Percentiles rank a stretch among this genome's conserved stretches.
These are phyloP conservation scores for Epizoanthus illoricatus DNA, from an alignment of 92 coral and sea anemone species.

Conservation along the genomic window DNA sequence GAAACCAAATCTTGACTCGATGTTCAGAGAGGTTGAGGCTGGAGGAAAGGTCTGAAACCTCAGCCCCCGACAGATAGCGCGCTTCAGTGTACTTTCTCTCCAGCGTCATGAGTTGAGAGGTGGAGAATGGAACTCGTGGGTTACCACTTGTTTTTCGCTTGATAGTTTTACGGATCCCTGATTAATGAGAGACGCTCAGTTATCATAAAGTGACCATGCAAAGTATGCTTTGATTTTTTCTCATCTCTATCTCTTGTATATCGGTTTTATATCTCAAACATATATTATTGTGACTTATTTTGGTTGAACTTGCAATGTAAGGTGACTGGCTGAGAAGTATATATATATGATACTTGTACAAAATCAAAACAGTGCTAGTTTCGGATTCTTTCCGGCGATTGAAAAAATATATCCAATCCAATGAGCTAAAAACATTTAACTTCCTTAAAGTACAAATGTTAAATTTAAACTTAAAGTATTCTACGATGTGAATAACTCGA, in stretches of 20 bases:
- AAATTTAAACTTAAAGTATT: too few species aligned
- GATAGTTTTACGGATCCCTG: conserved; percentile 50
- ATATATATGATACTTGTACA: too few species aligned
- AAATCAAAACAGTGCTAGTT: too few species aligned
- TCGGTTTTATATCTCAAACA: too few species aligned
- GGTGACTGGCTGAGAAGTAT: too few species aligned
- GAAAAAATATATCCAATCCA: too few species aligned
- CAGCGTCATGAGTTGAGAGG: conserved; percentile 78
- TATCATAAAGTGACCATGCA: not conserved
- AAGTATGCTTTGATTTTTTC: too few species aligned
- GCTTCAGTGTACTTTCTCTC: conserved; percentile 75
- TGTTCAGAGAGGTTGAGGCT: conserved; percentile 76
- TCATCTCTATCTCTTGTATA: too few species aligned
- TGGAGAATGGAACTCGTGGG: conserved; percentile 95
- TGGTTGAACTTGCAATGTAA: too few species aligned
- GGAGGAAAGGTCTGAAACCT: conserved; percentile 71
- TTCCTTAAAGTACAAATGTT: not conserved
- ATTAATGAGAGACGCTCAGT: not conserved
- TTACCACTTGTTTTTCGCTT: conserved; percentile 89
- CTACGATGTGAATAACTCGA: not conserved
- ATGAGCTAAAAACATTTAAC: too few species aligned
- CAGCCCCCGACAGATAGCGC: conserved; percentile 79
- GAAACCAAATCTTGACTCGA: conserved; percentile 97
- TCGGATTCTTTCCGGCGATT: too few species aligned
- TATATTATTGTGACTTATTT: too few species aligned